These are phyloP conservation scores for Cnemophilus loriae DNA, from an alignment of 2,113 vertebrate species.

Conservation along the genomic window DNA sequence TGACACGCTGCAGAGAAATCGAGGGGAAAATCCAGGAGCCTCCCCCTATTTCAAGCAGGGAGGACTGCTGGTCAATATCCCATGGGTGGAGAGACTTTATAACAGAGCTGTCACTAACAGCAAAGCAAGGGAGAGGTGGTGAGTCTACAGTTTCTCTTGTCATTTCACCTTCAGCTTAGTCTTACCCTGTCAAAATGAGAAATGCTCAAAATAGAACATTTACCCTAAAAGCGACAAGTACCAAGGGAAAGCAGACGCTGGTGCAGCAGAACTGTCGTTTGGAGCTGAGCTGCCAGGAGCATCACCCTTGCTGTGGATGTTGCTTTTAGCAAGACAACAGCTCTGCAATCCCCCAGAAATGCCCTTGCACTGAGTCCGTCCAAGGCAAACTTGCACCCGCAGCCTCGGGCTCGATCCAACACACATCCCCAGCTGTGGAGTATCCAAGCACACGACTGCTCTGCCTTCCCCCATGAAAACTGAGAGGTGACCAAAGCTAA, in stretches of 20 bases:
- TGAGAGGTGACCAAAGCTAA: neutral
- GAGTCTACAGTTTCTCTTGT: neutral
- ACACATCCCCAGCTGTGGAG: neutral
- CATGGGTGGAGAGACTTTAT: neutral
- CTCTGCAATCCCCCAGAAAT: neutral
- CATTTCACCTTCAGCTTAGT: neutral
- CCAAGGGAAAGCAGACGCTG: neutral
- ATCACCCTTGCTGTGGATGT: neutral
- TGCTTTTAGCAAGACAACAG: neutral
- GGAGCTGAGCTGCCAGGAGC: neutral
- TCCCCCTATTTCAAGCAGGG: accelerated
- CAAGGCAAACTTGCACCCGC: neutral
- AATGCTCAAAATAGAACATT: neutral
- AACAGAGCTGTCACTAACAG: neutral
- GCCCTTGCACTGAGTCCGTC: neutral
- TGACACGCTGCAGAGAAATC: neutral
- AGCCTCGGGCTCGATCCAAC: neutral
- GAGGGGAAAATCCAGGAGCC: neutral
- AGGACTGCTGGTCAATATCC: neutral
- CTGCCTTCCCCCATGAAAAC: neutral
- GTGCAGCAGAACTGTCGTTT: neutral
- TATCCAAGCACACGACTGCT: neutral
- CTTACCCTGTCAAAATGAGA: neutral
- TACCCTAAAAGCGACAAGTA: neutral
- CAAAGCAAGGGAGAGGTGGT: neutral